These are phyloP conservation scores for Mylabris sibirica DNA, from an alignment of 2,888 invertebrate genomes.

Conservation along the genomic window DNA sequence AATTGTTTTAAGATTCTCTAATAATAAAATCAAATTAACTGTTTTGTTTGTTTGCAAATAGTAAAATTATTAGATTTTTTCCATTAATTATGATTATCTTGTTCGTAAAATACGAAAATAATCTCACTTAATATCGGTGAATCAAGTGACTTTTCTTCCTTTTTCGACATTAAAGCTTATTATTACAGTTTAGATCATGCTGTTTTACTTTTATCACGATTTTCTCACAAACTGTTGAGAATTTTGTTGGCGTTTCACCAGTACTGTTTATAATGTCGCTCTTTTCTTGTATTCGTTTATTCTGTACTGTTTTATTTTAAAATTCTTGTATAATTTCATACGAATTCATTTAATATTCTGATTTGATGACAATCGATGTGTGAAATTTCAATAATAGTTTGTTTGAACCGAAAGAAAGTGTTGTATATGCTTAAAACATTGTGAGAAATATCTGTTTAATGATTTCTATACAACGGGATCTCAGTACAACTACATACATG, in stretches of 20 bases:
- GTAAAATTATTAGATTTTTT: not conserved
- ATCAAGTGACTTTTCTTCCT: not conserved
- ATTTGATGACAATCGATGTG: not conserved
- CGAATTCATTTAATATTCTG: constrained; percentile 7
- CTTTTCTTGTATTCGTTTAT: not conserved
- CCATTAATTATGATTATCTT: not conserved
- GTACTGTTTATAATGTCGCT: not conserved
- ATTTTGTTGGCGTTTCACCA: not conserved
- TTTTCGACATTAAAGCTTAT: not conserved
- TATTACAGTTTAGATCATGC: constrained; percentile 2
- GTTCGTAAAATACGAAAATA: not conserved
- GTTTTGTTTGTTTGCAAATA: not conserved
- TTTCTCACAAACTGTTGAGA: constrained; percentile 6
- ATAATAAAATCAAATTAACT: not conserved
- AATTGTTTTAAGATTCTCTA: not conserved
- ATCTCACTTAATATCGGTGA: not conserved
- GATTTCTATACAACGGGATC: constrained; percentile 9
- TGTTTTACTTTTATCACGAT: not conserved
- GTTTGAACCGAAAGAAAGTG: not conserved
- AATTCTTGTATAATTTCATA: not conserved
- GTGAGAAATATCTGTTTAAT: constrained; percentile 10
- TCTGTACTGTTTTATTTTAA: not conserved
- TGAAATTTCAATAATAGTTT: not conserved
- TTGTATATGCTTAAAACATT: constrained; percentile 5
- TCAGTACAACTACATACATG: constrained; percentile 6